phyloP scores from a whole-genome alignment of 2,797 vertebrate genomes.

The Geotrypetes seraphini region DNA sequence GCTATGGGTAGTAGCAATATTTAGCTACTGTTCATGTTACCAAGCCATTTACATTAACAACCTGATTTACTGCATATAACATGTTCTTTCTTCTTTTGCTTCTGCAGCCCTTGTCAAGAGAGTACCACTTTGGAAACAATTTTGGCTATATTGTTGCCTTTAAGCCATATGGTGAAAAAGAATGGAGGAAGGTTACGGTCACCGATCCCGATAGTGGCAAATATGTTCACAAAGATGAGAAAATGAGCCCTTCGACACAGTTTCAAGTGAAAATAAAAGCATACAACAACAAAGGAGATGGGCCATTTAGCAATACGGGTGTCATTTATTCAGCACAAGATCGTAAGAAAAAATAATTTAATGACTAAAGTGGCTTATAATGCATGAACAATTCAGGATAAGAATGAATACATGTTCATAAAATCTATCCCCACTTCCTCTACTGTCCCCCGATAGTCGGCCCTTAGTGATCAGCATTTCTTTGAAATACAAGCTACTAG shows the following conservation, averaged over 20 bases:
- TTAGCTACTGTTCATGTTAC: too few species aligned
- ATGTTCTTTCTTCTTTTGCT: too few species aligned
- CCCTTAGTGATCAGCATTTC: neutral
- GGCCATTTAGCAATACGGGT: conserved; percentile 79
- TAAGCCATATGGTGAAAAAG: conserved; percentile 58
- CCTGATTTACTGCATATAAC: too few species aligned
- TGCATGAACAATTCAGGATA: too few species aligned
- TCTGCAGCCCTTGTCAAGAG: conserved; percentile 78
- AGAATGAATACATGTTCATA: too few species aligned
- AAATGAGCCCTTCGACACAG: conserved; percentile 64
- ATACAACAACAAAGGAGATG: conserved; percentile 83
- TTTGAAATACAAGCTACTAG: too few species aligned
- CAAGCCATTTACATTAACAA: too few species aligned
- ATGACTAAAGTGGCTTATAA: too few species aligned
- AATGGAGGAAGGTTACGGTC: conserved; percentile 83
- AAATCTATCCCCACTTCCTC: too few species aligned
- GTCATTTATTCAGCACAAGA: conserved; percentile 78
- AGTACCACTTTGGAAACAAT: conserved; percentile 84
- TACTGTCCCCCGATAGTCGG: too few species aligned
- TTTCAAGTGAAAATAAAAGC: conserved; percentile 92
- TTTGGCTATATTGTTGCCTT: conserved; percentile 93
- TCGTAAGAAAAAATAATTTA: conserved; percentile 60
- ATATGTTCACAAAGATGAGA: conserved; percentile 83
- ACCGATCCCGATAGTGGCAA: conserved; percentile 69
- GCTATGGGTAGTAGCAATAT: too few species aligned